These are phyloP conservation scores for Abramis brama DNA, from an alignment of 2,113 vertebrate genomes.

Conservation along the genomic window DNA sequence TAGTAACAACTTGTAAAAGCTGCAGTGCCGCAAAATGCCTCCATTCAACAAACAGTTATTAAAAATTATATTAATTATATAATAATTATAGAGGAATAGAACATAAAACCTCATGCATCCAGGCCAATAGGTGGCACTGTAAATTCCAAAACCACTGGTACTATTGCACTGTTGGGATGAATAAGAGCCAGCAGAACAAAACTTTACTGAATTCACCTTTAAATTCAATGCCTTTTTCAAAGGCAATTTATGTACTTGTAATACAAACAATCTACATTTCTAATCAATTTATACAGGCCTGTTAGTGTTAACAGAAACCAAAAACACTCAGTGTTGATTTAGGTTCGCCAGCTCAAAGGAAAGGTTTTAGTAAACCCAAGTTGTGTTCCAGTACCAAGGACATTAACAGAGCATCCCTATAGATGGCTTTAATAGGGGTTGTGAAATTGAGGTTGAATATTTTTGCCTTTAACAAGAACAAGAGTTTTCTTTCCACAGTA, in stretches of 20 bases:
- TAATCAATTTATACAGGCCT: background rate
- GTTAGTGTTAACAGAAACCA: background rate
- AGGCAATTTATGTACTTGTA: background rate
- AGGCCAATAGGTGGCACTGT: background rate
- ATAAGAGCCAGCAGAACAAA: background rate
- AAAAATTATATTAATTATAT: background rate
- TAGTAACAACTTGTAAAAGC: too few relatives aligned
- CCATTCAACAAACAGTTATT: background rate
- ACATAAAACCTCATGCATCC: background rate
- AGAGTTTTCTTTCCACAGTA: conserved; percentile 70
- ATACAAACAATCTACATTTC: background rate
- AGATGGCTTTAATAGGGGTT: background rate
- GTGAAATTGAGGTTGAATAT: background rate
- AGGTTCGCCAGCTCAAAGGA: background rate
- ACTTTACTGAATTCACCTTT: background rate
- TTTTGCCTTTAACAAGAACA: background rate
- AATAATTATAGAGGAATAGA: background rate
- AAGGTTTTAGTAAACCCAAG: background rate
- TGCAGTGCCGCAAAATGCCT: too few relatives aligned
- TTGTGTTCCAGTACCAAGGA: background rate
- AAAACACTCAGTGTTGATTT: background rate
- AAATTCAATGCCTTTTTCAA: background rate
- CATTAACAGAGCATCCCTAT: background rate
- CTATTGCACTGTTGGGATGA: background rate
- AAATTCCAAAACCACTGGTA: background rate